Conservation (phyloP, 2,797 vertebrate genomes). For the Loris lydekkerianus region DNA sequence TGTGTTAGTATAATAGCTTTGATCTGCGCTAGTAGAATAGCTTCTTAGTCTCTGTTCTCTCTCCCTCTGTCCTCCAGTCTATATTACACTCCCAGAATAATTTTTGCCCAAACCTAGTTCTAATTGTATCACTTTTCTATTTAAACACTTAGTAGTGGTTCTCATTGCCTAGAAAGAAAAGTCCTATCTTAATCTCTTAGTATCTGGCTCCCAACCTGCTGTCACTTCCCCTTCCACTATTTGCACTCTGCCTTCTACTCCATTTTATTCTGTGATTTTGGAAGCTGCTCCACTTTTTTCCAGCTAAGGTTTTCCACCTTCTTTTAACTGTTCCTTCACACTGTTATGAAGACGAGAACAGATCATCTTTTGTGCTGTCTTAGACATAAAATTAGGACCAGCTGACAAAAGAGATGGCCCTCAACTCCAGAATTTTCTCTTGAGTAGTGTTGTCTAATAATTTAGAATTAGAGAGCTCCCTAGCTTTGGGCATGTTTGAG, state of each 20-base stretch:
- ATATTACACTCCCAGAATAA: slow-evolving; percentile 17
- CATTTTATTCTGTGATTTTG: background rate
- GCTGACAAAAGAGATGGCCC: background rate
- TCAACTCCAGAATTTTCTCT: slow-evolving; percentile 46
- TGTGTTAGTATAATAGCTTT: slow-evolving; percentile 24
- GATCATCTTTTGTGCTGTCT: slow-evolving; percentile 25
- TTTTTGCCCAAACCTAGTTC: slow-evolving; percentile 40
- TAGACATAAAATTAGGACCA: slow-evolving; percentile 41
- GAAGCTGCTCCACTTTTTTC: slow-evolving; percentile 8
- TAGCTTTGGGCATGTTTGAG: slow-evolving; percentile 9
- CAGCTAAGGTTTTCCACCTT: slow-evolving; percentile 10
- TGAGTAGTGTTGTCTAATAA: slow-evolving; percentile 23
- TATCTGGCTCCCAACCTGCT: background rate
- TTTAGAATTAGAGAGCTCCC: slow-evolving; percentile 34
- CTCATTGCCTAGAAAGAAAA: slow-evolving; percentile 37
- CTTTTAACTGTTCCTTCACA: slow-evolving; percentile 57
- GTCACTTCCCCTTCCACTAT: background rate
- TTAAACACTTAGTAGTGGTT: slow-evolving; percentile 51
- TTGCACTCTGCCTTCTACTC: slow-evolving; percentile 5
- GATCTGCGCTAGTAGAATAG: background rate
- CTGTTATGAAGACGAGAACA: slow-evolving; percentile 20
- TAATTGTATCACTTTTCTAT: slow-evolving; percentile 40
- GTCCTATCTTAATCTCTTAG: background rate
- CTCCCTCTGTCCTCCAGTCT: background rate
- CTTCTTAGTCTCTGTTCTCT: slow-evolving; percentile 49